Conservation (phyloP, 2,888 invertebrate genomes). For the Alviniconcha strummeri region DNA sequence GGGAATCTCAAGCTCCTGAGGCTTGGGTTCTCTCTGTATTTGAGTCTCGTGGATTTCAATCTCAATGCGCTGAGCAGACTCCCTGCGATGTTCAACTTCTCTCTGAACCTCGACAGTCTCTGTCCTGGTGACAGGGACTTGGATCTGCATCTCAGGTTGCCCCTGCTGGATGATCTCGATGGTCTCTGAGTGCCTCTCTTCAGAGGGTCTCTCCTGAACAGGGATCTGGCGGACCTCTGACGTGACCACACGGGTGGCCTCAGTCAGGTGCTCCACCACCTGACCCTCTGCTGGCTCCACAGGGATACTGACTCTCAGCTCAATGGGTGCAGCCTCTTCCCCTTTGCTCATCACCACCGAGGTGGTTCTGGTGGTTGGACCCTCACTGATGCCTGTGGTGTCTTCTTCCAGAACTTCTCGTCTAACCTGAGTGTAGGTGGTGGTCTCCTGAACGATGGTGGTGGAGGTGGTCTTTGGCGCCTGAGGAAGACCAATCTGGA, state of each 20-base stretch:
- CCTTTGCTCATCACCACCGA: conserved; percentile 55
- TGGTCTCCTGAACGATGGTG: conserved; percentile 53
- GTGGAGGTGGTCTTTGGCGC: conserved; percentile 43
- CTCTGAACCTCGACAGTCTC: conserved; percentile 47
- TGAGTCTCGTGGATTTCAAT: conserved; percentile 62
- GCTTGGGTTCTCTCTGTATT: conserved; percentile 55
- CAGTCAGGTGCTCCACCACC: conserved; percentile 52
- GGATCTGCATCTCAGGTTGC: conserved; percentile 54
- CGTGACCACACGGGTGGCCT: conserved; percentile 57
- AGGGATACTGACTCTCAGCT: conserved; percentile 53
- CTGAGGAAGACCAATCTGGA: conserved; percentile 56
- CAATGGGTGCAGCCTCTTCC: conserved; percentile 53
- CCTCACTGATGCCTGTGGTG: conserved; percentile 48
- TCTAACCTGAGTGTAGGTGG: conserved; percentile 39
- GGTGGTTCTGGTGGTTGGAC: conserved; percentile 54
- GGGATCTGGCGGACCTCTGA: conserved; percentile 55
- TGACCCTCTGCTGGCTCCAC: conserved; percentile 48
- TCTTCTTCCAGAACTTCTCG: conserved; percentile 37
- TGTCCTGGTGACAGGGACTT: conserved; percentile 49
- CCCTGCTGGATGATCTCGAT: conserved; percentile 64
- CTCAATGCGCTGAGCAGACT: conserved; percentile 61
- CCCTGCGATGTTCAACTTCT: conserved; percentile 45
- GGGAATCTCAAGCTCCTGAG: conserved; percentile 57
- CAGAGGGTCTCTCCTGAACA: conserved; percentile 41
- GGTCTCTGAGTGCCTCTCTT: conserved; percentile 62